phyloP scores from a whole-genome alignment of 2,888 invertebrate genomes.

The Hymenopus coronatus region DNA sequence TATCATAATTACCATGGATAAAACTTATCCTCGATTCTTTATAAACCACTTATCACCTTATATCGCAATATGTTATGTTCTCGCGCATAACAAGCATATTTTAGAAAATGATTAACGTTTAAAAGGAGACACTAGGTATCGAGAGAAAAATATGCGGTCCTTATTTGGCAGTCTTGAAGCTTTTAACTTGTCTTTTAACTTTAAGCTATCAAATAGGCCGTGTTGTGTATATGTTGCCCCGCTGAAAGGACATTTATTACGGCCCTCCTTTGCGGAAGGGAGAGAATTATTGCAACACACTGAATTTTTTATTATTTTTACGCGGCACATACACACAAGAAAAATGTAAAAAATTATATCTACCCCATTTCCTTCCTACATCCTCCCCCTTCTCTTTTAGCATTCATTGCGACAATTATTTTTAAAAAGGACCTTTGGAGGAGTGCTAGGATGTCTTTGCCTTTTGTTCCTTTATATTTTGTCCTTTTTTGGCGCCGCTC shows the following conservation, averaged over 20 bases:
- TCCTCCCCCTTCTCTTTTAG: background rate
- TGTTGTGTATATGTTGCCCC: background rate
- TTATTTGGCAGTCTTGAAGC: background rate
- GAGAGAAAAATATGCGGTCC: background rate
- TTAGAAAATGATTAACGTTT: too few relatives aligned
- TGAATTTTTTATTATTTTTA: background rate
- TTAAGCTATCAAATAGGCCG: background rate
- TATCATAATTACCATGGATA: too few relatives aligned
- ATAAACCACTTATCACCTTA: too few relatives aligned
- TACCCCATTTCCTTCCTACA: background rate
- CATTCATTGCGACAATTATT: constrained; percentile 14
- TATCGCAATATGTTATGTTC: too few relatives aligned
- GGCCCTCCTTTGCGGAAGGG: background rate
- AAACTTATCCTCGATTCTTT: too few relatives aligned
- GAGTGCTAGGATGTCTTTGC: background rate
- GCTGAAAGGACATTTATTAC: background rate
- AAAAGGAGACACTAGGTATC: too few relatives aligned
- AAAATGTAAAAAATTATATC: background rate
- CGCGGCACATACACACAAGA: background rate
- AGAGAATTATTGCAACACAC: background rate
- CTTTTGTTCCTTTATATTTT: background rate
- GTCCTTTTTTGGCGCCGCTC: background rate
- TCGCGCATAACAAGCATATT: background rate
- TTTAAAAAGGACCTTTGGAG: background rate
- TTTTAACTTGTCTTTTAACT: background rate